These are phyloP conservation scores for Sebastes kiyomatsui DNA, from an alignment of 2,797 vertebrate genomes.

Conservation along the genomic window DNA sequence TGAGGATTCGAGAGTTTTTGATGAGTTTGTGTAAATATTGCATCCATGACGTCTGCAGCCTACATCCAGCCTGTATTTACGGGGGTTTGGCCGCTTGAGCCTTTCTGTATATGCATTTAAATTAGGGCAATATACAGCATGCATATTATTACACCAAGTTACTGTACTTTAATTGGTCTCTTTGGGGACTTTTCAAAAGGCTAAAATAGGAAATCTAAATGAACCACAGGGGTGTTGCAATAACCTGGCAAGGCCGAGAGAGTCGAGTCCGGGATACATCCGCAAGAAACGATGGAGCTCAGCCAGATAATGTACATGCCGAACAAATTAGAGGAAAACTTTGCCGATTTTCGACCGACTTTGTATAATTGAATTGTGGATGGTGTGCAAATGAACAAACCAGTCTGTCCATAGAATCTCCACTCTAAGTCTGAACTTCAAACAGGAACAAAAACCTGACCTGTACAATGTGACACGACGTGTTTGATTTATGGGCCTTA, in stretches of 20 bases:
- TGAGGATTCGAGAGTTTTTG: constrained; percentile 3
- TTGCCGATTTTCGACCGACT: background rate
- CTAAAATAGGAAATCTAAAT: constrained; percentile 12
- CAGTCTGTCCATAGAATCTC: no score
- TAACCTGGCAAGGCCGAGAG: background rate
- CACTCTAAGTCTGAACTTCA: background rate
- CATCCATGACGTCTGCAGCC: background rate
- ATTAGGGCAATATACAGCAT: background rate
- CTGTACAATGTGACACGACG: background rate
- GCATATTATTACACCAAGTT: background rate
- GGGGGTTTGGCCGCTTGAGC: background rate
- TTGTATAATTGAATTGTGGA: background rate
- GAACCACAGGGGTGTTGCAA: background rate
- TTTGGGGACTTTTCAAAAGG: background rate
- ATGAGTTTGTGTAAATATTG: background rate
- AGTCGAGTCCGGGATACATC: background rate
- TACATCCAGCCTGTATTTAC: background rate
- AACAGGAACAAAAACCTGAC: background rate
- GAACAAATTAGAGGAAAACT: background rate
- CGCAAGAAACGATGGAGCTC: background rate
- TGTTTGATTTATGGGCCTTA: background rate
- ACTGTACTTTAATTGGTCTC: constrained; percentile 8
- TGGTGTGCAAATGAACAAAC: background rate
- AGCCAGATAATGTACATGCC: background rate
- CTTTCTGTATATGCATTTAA: background rate